phyloP scores from a whole-genome alignment of 2,888 invertebrate species.

The Dioctria linearis region DNA sequence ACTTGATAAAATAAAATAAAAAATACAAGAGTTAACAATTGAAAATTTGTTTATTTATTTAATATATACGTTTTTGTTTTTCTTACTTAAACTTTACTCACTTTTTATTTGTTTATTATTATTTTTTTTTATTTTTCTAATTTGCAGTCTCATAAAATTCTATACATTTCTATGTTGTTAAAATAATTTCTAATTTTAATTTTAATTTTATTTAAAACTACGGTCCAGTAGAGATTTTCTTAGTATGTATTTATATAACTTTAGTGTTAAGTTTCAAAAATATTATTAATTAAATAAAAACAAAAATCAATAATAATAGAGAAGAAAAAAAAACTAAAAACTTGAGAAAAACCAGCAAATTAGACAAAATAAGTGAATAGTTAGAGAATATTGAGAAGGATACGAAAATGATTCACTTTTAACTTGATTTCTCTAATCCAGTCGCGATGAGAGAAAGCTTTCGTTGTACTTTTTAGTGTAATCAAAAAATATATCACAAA shows the following conservation, averaged over 20 bases:
- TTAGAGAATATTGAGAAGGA: slow-evolving; percentile 6
- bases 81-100: background rate
- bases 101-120: slow-evolving; percentile 13
- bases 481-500: too few relatives aligned
- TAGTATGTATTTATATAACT: background rate
- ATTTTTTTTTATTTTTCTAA: slow-evolving; percentile 33
- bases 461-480: too few relatives aligned
- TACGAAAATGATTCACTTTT: background rate
- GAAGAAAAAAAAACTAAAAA: slow-evolving; percentile 1
- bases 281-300: background rate
- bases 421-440: too few relatives aligned
- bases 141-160: slow-evolving; percentile 57
- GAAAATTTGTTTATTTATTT: slow-evolving; percentile 27
- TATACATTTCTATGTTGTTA: slow-evolving; percentile 47
- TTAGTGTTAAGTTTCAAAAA: too few relatives aligned
- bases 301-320: background rate
- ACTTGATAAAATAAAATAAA: slow-evolving; percentile 12
- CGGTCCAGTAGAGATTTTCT: slow-evolving; percentile 37
- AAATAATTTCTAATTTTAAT: slow-evolving; percentile 39
- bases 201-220: slow-evolving; percentile 26
- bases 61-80: background rate
- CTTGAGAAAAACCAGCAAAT: background rate
- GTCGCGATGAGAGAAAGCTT: too few relatives aligned
- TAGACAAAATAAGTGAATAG: too few relatives aligned
- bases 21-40: slow-evolving; percentile 36